phyloP scores from a whole-genome alignment of 1,140 invertebrate species.

The Drosophila arizonae region DNA sequence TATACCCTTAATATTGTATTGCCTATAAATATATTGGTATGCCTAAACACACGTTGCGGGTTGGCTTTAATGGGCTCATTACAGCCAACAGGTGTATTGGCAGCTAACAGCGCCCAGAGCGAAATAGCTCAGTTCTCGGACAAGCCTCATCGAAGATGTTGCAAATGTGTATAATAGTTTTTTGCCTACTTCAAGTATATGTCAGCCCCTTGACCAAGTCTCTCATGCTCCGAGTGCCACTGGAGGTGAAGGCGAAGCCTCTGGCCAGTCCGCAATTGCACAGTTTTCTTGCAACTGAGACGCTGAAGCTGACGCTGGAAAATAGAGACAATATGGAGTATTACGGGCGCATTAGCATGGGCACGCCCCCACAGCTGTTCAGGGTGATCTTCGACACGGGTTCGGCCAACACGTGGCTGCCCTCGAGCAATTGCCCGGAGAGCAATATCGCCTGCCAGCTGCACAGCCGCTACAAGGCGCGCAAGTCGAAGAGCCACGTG shows the following conservation, averaged over 20 bases:
- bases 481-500: conserved; percentile 91
- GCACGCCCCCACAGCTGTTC: conserved; percentile 92
- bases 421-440: conserved; percentile 50
- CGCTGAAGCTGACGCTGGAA: conserved; percentile 22
- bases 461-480: conserved; percentile 88
- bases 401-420: conserved; percentile 65
- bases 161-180: conserved; percentile 13
- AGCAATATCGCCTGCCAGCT: conserved; percentile 53
- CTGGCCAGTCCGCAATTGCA: neutral
- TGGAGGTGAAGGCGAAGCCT: neutral
- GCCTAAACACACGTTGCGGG: neutral
- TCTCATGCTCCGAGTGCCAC: conserved; percentile 13
- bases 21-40: neutral
- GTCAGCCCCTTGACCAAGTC: neutral
- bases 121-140: conserved; percentile 25
- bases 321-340: conserved; percentile 51
- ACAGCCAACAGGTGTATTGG: conserved; percentile 39
- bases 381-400: conserved; percentile 68
- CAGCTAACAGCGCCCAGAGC: neutral
- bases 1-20: neutral
- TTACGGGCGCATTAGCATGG: conserved; percentile 92
- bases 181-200: neutral
- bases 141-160: conserved; percentile 32
- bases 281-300: conserved; percentile 8
- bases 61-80: conserved; percentile 1